phyloP scores from a whole-genome alignment of 2,888 invertebrate species.

The Mythimna lalbum region DNA sequence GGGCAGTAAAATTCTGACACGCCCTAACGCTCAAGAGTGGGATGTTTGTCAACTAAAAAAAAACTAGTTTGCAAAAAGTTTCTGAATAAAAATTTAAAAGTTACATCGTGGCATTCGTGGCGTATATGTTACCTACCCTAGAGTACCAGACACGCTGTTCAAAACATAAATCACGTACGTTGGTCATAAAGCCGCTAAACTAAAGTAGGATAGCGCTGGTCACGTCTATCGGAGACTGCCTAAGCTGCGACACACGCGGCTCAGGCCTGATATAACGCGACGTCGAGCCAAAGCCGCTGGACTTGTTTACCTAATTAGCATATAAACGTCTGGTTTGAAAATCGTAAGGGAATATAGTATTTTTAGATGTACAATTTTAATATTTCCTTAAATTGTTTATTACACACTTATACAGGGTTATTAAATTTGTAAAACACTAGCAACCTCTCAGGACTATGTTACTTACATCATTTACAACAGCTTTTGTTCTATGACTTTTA shows the following conservation, averaged over 20 bases:
- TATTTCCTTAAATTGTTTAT: too few species aligned
- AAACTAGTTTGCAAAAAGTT: neutral
- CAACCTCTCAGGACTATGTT: too few species aligned
- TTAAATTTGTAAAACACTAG: too few species aligned
- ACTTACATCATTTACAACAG: too few species aligned
- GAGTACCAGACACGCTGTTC: neutral
- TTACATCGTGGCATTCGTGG: neutral
- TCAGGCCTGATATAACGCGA: slow-evolving; percentile 18
- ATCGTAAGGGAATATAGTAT: neutral
- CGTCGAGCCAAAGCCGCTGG: neutral
- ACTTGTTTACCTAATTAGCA: neutral
- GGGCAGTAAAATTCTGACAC: too few species aligned
- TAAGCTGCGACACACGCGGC: slow-evolving; percentile 32
- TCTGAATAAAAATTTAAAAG: neutral
- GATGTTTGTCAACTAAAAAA: too few species aligned
- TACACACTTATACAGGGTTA: too few species aligned
- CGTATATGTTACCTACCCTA: neutral
- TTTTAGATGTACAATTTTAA: too few species aligned
- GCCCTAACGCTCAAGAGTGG: too few species aligned
- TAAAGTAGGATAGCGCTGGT: slow-evolving; percentile 34
- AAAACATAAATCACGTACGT: slow-evolving; percentile 29
- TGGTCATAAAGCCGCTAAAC: slow-evolving; percentile 42
- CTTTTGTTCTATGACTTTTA: too few species aligned
- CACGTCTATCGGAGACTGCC: slow-evolving; percentile 21
- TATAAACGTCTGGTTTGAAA: neutral